phyloP scores from a whole-genome alignment of 1,140 invertebrate genomes.

The Spodoptera frugiperda region DNA sequence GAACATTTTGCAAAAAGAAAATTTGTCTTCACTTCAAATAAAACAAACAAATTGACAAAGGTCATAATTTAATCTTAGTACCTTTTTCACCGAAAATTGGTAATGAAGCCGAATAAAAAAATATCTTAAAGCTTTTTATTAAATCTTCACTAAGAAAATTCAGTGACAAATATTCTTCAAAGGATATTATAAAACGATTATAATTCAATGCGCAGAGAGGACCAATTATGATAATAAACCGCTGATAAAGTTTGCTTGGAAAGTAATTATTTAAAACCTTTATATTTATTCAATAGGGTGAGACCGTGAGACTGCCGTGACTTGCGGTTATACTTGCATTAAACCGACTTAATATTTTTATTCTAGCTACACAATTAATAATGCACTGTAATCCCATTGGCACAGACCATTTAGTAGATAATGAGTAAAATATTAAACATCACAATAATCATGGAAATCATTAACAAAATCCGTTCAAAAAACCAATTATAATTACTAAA shows the following conservation, averaged over 20 bases:
- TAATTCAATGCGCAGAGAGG: conserved; percentile 38
- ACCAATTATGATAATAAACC: conserved; percentile 41
- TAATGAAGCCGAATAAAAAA: not conserved
- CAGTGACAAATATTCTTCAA: conserved; percentile 10
- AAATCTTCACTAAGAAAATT: not conserved
- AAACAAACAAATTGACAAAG: too few relatives aligned
- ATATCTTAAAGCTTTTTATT: not conserved
- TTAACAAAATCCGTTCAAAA: too few relatives aligned
- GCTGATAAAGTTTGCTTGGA: conserved; percentile 40
- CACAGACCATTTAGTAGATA: too few relatives aligned
- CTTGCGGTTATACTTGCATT: conserved; percentile 23
- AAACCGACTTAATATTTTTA: conserved; percentile 27
- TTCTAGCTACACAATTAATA: conserved; percentile 7
- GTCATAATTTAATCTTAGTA: too few relatives aligned
- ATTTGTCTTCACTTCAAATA: too few relatives aligned
- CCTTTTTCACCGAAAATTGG: not conserved
- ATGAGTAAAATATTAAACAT: too few relatives aligned
- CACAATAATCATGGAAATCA: too few relatives aligned
- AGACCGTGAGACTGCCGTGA: conserved; percentile 17
- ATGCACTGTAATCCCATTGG: not conserved
- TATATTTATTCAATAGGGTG: conserved; percentile 37
- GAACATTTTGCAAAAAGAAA: too few relatives aligned
- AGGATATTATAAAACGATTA: conserved; percentile 38
- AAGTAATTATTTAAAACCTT: conserved; percentile 43
- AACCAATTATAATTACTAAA: too few relatives aligned